A percentile compares a stretch with the other conserved stretches of the same genome.
phyloP scores from a whole-genome alignment of 2,113 vertebrate species.

The Butorides virescens region DNA sequence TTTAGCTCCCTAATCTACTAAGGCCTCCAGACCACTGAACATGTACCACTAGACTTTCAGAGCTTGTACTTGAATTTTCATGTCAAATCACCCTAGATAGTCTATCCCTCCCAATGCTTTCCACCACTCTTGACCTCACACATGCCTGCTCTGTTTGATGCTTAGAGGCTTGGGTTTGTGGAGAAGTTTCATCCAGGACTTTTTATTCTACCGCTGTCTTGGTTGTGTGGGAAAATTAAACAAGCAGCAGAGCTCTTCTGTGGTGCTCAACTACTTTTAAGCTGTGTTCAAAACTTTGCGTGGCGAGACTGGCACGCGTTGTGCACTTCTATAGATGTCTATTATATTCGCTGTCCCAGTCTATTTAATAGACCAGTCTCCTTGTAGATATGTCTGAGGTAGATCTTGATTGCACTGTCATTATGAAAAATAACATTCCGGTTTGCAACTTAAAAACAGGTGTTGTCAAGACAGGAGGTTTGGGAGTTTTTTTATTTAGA shows the following conservation, averaged over 20 bases:
- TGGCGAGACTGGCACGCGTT: neutral
- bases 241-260: neutral
- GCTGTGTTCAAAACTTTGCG: neutral
- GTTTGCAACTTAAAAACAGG: neutral
- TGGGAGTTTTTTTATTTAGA: neutral
- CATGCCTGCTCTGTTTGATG: neutral
- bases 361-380: neutral
- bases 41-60: neutral
- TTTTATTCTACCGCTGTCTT: neutral
- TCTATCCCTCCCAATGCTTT: neutral
- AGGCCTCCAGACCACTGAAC: neutral
- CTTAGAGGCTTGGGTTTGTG: neutral
- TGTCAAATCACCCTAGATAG: neutral
- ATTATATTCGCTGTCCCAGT: neutral
- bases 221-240: neutral
- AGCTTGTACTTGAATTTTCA: neutral
- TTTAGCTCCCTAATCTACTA: neutral
- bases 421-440: neutral
- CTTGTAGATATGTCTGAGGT: neutral
- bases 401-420: neutral
- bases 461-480: neutral
- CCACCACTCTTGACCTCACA: neutral
- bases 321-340: neutral
- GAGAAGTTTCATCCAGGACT: neutral
- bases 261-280: accelerated